Evolutionary conservation across 2,888 invertebrate species (phyloP), one percentile per base, ranked within the genome.

Genomic region (Agonopterix subpropinquella): DNA sequence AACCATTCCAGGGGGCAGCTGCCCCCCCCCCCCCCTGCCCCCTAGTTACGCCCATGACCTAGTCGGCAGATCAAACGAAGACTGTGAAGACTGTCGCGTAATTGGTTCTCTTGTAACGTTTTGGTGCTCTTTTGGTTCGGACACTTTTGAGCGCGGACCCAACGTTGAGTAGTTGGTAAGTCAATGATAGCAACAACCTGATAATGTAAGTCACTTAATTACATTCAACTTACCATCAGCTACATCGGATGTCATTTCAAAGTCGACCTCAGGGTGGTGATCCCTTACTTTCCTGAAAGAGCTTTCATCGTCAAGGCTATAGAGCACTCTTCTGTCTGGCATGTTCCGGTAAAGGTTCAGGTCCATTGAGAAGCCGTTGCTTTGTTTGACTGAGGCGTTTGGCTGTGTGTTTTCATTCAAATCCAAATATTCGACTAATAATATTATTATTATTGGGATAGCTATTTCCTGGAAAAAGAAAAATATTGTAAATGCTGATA

Each of bases 391-490:
- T 0, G 2, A 0, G 1, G 2, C 0, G 1, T 5, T 28, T 18
- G 4, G 18, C 4, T 11, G 15, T 0, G 8, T n/a, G 0, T 18
- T 2, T n/a, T 0, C 2, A 18, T 62, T 2, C 15, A 62, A 70
- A 10, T 48, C 48, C 0, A 50, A 7, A 0, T 51, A 18, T 1
- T 73, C 70, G 46, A 71, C 50, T 4, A 58, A 2, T 36, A 52
- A 50, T 28, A 77, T 55, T 39, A 67, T 11, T 0, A 53, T 0
- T 4, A 81, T 53, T 0, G 83, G 82, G 0, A 78, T 10, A 0
- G 77, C 0, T 1, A 75, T 43, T 77, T 80, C 77, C 82, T 82
- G 74, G 0, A 61, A 57, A 1, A 18, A 4, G 4, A 18, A 1
- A 15, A 15, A 3, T 15, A 15, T 15, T 15, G 15, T 15, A 15